Conservation (phyloP, 2,797 vertebrate genomes). For the Buphagus erythrorhynchus region DNA sequence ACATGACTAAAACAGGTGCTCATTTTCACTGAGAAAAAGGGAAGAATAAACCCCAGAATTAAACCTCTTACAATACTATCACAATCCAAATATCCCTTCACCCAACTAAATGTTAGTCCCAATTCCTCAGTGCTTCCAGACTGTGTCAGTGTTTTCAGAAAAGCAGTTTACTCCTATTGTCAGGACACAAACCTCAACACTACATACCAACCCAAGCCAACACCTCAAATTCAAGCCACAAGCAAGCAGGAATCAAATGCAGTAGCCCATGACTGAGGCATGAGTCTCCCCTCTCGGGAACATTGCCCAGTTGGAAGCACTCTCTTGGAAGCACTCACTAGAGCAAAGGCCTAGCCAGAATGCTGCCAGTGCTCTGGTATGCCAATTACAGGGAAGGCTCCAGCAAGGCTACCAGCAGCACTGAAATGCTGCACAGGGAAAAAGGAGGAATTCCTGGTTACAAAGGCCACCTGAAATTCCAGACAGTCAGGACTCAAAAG, state of each 20-base stretch:
- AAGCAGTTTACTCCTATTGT: not conserved
- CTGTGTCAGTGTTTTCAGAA: rapidly evolving
- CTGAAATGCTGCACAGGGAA: not conserved
- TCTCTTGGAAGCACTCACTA: not conserved
- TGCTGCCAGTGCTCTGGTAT: not conserved
- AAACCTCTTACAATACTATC: not conserved
- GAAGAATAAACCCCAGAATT: not conserved
- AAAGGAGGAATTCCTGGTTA: not conserved
- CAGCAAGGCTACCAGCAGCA: not conserved
- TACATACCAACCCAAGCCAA: not conserved
- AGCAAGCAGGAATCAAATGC: not conserved
- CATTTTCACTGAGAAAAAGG: not conserved
- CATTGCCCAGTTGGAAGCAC: not conserved
- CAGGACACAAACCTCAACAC: not conserved
- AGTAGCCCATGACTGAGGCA: not conserved
- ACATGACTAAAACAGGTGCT: not conserved
- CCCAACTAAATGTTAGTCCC: not conserved
- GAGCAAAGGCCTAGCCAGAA: not conserved
- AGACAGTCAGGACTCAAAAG: not conserved
- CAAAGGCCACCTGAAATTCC: not conserved
- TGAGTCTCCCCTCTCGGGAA: not conserved
- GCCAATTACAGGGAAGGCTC: not conserved
- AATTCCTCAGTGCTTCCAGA: not conserved
- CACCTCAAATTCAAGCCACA: not conserved
- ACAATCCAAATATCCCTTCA: not conserved